These are phyloP conservation scores for Channa striata DNA, from an alignment of 2,797 vertebrate genomes.

Conservation along the genomic window DNA sequence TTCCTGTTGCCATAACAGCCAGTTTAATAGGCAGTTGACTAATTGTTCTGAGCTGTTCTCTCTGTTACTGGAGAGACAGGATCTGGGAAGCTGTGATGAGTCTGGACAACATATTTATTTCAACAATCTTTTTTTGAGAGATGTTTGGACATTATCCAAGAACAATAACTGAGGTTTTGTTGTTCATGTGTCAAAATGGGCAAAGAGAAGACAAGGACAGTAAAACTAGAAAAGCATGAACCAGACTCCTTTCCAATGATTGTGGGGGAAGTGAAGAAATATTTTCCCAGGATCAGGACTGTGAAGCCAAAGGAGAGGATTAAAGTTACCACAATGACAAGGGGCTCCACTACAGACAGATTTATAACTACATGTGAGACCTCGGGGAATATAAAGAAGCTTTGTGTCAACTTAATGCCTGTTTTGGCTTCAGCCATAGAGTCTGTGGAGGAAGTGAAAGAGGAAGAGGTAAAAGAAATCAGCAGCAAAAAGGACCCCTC, in stretches of 20 bases:
- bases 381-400: constrained; percentile 57
- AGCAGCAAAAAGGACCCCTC: neutral
- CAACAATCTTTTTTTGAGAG: neutral
- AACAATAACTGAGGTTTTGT: constrained; percentile 6
- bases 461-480: constrained; percentile 33
- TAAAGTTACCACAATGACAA: neutral
- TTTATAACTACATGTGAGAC: constrained; percentile 38
- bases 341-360: neutral
- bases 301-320: constrained; percentile 48
- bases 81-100: neutral
- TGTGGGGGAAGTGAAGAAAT: constrained; percentile 34
- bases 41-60: constrained; percentile 37
- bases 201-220: constrained; percentile 18
- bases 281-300: constrained; percentile 29
- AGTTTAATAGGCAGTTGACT: constrained; percentile 47
- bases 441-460: constrained; percentile 8
- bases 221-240: constrained; percentile 19
- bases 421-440: constrained; percentile 68
- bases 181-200: constrained; percentile 16
- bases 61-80: constrained; percentile 15
- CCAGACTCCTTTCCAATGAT: constrained; percentile 27
- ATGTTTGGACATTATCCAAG: constrained; percentile 29
- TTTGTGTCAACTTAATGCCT: constrained; percentile 71
- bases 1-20: constrained; percentile 70
- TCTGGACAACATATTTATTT: neutral